phyloP scores from a whole-genome alignment of 2,797 vertebrate species.

The Peromyscus eremicus region DNA sequence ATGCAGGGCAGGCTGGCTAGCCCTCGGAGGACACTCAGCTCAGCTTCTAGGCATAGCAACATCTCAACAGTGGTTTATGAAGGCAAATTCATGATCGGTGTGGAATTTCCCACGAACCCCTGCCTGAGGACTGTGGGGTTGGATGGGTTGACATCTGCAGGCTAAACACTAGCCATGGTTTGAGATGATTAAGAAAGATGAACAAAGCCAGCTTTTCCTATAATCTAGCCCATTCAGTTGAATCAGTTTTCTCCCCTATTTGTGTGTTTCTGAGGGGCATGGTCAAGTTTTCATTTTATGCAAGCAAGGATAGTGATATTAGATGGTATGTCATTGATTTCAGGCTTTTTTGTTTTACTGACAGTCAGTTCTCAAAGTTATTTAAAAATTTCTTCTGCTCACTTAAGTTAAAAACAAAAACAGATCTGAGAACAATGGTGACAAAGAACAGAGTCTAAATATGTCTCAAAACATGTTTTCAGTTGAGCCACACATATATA shows the following conservation, averaged over 20 bases:
- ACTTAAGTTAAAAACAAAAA: conserved; percentile 22
- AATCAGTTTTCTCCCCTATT: conserved; percentile 4
- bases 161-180: neutral
- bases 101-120: neutral
- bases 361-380: neutral
- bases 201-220: neutral
- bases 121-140: neutral
- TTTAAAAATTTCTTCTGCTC: conserved; percentile 62
- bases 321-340: conserved; percentile 50
- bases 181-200: neutral
- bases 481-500: neutral
- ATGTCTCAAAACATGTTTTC: conserved; percentile 52
- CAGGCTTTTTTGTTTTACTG: conserved; percentile 40
- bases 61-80: neutral
- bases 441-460: conserved; percentile 1
- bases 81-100: neutral
- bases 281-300: conserved; percentile 38
- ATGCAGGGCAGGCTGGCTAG: neutral
- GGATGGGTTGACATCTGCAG: neutral
- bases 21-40: neutral
- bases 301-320: conserved; percentile 47
- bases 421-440: conserved; percentile 59
- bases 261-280: conserved; percentile 14
- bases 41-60: neutral
- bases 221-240: conserved; percentile 3